A percentile compares a stretch with the other conserved stretches of the same genome.
Evolutionary conservation across 2,797 vertebrate species (phyloP).

Genomic region (Tolypeutes matacus): DNA sequence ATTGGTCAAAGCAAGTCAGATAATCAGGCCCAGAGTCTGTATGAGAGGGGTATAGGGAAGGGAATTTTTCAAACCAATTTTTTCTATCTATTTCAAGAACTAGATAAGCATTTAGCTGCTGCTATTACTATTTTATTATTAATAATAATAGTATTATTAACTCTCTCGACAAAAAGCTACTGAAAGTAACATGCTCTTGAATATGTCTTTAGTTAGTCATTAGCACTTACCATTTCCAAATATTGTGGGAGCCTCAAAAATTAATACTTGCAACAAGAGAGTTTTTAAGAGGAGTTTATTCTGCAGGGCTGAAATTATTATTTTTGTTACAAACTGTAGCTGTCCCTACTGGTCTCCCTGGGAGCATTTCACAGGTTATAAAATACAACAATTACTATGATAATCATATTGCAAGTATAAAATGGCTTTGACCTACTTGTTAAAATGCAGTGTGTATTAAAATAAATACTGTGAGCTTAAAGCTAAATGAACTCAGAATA

Average conservation of each 20-base stretch:
- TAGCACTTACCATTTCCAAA: constrained; percentile 74
- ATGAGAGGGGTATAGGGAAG: neutral
- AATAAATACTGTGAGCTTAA: constrained; percentile 78
- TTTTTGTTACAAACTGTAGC: constrained; percentile 84
- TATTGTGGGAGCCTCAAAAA: constrained; percentile 81
- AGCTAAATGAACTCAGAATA: constrained; percentile 81
- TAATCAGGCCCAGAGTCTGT: neutral
- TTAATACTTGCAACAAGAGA: constrained; percentile 82
- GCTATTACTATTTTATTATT: constrained; percentile 44
- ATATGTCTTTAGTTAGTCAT: constrained; percentile 74
- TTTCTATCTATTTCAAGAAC: neutral
- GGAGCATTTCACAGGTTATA: constrained; percentile 84
- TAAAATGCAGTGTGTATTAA: constrained; percentile 80
- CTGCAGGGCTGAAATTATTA: constrained; percentile 83
- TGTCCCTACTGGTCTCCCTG: constrained; percentile 80
- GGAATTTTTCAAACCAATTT: neutral
- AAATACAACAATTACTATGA: constrained; percentile 84
- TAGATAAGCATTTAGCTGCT: constrained; percentile 3
- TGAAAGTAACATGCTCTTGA: constrained; percentile 69
- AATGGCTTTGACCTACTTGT: constrained; percentile 83
- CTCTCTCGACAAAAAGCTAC: constrained; percentile 61
- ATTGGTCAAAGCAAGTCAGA: neutral
- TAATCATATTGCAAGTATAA: constrained; percentile 84
- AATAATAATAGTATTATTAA: constrained; percentile 56
- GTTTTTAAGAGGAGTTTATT: constrained; percentile 82